phyloP scores from a whole-genome alignment of 2,888 invertebrate genomes.

The Eubasilissa splendida region DNA sequence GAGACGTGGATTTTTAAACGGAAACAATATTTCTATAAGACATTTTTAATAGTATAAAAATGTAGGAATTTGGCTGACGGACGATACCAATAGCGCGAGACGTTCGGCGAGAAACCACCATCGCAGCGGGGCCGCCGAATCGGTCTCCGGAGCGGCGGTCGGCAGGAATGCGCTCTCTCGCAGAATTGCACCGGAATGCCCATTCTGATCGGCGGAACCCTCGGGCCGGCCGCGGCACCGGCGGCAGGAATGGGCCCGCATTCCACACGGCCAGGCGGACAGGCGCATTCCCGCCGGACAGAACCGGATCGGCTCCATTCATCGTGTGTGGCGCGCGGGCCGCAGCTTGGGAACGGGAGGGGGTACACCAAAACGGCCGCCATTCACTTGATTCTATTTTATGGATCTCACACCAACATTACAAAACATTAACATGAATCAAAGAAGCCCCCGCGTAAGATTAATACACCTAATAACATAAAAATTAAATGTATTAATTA shows the following conservation, averaged over 20 bases:
- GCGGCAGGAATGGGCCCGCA: conserved; percentile 45
- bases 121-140: conserved; percentile 33
- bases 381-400: background rate
- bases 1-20: no score
- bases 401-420: no score
- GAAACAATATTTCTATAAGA: no score
- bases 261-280: conserved; percentile 36
- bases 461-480: no score
- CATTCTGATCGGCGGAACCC: conserved; percentile 29
- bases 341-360: background rate
- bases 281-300: conserved; percentile 14
- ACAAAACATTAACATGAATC: no score
- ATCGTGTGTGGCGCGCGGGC: background rate
- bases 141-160: conserved; percentile 17
- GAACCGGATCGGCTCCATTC: conserved; percentile 12
- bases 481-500: no score
- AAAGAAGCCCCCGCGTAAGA: no score
- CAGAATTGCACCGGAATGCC: conserved; percentile 33
- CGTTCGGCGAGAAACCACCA: conserved; percentile 26
- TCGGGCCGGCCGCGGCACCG: background rate
- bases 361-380: background rate
- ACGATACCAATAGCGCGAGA: background rate
- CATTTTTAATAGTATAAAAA: no score
- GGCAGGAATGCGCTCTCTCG: conserved; percentile 30
- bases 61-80: no score